These are phyloP conservation scores for Drosophila ironensis DNA, from an alignment of 1,140 invertebrate genomes.

Conservation along the genomic window DNA sequence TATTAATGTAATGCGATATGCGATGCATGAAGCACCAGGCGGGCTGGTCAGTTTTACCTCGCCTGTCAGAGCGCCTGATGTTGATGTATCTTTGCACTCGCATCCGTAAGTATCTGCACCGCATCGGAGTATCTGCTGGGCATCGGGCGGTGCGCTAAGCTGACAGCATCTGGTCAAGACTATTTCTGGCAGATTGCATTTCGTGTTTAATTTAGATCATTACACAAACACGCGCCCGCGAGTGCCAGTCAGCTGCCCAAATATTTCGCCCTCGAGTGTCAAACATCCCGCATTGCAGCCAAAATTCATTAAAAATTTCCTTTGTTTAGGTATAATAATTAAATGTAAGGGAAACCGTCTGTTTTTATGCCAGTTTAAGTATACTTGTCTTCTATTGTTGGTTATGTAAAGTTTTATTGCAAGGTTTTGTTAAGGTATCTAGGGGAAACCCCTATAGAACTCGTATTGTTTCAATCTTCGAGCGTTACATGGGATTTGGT, in stretches of 20 bases:
- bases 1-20: constrained; percentile 71
- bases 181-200: constrained; percentile 69
- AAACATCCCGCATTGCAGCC: constrained; percentile 16
- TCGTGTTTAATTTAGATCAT: constrained; percentile 22
- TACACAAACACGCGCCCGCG: constrained; percentile 9
- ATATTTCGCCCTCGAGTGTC: constrained; percentile 60
- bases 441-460: too few relatives aligned
- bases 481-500: too few relatives aligned
- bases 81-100: constrained; percentile 43
- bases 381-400: too few relatives aligned
- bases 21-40: constrained; percentile 58
- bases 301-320: too few relatives aligned
- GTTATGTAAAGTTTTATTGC: too few relatives aligned
- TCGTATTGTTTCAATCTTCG: too few relatives aligned
- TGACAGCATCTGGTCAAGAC: constrained; percentile 60
- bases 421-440: too few relatives aligned
- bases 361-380: too few relatives aligned
- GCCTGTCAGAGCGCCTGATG: constrained; percentile 27
- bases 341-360: too few relatives aligned
- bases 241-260: constrained; percentile 58
- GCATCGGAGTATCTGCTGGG: constrained; percentile 19
- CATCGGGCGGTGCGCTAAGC: constrained; percentile 14
- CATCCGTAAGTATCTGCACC: not conserved
- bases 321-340: too few relatives aligned
- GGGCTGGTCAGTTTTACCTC: constrained; percentile 29